phyloP scores from a whole-genome alignment of 2,797 vertebrate species.

The Poeciliopsis gracilis region DNA sequence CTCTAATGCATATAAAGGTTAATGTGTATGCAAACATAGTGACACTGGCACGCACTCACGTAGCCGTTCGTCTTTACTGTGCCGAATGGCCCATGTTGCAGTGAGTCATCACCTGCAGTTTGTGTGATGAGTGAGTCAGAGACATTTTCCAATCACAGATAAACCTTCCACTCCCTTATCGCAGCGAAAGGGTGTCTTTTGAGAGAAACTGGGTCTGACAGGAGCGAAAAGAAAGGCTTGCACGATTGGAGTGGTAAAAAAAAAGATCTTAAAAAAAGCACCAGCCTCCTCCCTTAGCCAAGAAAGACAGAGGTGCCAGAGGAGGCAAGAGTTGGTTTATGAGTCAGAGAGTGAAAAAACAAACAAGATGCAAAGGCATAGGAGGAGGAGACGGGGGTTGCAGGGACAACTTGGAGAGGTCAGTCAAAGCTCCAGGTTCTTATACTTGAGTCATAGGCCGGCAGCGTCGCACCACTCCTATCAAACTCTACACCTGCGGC shows the following conservation, averaged over 20 bases:
- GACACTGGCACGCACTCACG: constrained; percentile 22
- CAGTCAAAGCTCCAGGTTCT: constrained; percentile 52
- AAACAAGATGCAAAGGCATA: constrained; percentile 49
- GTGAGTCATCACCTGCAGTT: constrained; percentile 75
- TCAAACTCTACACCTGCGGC: constrained; percentile 48
- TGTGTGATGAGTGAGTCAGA: constrained; percentile 68
- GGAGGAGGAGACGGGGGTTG: constrained; percentile 22
- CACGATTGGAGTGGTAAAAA: constrained; percentile 11
- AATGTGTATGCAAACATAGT: constrained; percentile 58
- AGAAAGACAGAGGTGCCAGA: constrained; percentile 38
- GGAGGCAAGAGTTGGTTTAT: constrained; percentile 36
- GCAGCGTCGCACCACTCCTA: constrained; percentile 44
- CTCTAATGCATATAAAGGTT: constrained; percentile 68
- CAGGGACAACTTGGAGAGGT: constrained; percentile 52
- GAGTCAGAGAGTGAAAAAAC: constrained; percentile 44
- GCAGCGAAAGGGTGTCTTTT: constrained; percentile 17
- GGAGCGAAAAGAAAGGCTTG: constrained; percentile 13
- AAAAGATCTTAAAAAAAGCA: background rate
- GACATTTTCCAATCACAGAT: constrained; percentile 59
- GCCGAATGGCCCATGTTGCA: constrained; percentile 61
- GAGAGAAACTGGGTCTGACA: constrained; percentile 10
- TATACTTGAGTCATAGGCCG: constrained; percentile 63
- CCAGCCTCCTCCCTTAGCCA: background rate
- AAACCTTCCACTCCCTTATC: constrained; percentile 69
- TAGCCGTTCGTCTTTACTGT: constrained; percentile 48